Evolutionary conservation across 1,140 invertebrate genomes (phyloP).

Genomic region (Bombus vancouverensis): DNA sequence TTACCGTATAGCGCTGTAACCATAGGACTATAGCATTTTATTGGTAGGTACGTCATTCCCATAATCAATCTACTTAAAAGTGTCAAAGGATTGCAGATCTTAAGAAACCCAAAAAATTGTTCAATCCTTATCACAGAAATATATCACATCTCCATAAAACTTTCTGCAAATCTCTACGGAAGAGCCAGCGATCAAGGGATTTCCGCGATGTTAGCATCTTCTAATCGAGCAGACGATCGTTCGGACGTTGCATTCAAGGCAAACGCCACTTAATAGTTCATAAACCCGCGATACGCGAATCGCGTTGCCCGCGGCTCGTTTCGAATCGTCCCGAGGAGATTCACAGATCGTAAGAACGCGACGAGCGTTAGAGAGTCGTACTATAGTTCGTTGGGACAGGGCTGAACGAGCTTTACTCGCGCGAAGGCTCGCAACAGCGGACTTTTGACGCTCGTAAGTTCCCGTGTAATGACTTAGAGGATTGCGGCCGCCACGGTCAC

Average conservation of each 20-base stretch:
- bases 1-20: too few species aligned
- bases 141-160: not conserved
- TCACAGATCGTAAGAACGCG: slow-evolving; percentile 9
- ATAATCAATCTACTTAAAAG: too few species aligned
- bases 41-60: too few species aligned
- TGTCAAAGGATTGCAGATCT: too few species aligned
- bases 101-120: too few species aligned
- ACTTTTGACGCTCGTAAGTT: slow-evolving; percentile 54
- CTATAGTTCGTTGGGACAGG: not conserved
- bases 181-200: not conserved
- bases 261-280: slow-evolving; percentile 25
- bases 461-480: slow-evolving; percentile 48
- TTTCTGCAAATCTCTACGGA: not conserved
- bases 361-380: not conserved
- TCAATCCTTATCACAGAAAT: not conserved
- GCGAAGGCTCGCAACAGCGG: not conserved
- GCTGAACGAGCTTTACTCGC: not conserved
- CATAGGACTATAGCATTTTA: too few species aligned
- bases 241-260: not conserved
- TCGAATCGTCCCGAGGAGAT: not conserved
- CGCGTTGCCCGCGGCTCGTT: slow-evolving; percentile 6
- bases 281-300: slow-evolving; percentile 33
- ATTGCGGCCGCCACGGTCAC: slow-evolving; percentile 20
- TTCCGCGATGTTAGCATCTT: not conserved
- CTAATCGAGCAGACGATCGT: not conserved